Evolutionary conservation across 2,888 invertebrate genomes (phyloP), one percentile per base, ranked within the genome.

Genomic region (Stictocephala bisonia): DNA sequence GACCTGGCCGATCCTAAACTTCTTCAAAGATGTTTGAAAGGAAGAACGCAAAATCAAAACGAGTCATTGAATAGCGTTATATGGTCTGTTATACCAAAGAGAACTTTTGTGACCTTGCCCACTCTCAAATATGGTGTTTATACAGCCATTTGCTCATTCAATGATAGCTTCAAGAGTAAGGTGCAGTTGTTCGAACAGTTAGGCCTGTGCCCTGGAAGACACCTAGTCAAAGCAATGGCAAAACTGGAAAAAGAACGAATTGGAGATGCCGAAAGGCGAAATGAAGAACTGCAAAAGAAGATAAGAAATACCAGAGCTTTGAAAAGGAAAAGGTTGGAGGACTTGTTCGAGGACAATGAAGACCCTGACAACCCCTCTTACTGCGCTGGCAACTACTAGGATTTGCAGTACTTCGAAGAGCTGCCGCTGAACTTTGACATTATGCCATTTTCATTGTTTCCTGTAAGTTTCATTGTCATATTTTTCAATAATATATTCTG

Each of bases 1-100:
- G 60, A 44, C 18, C 35, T 70, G 11, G 41, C 64, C 6, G 44
- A 72, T 29, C 22, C 53, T 2, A 48, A 50, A 18, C 27, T 72
- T 50, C 24, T 64, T 15, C 64, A 72, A 29, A 72, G 64, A 51
- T 72, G 44, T 51, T 26, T 67, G 40, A 53, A 58, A 27, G 72
- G 64, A 4, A 72, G 66, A 64, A 72, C 72, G 15, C 72, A 72
- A 35, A 72, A 72, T 53, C 69, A 51, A 41, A 66, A 66, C 40
- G 72, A 67, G 22, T 31, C 60, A 15, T 40, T 67, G 15, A 72
- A 72, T 3, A 72, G 53, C 35, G 40, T 66, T 1, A 66, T 72
- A 18, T 74, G 74, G 72, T 31, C 58, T 24, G 48, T 58, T 11
- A 48, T 74, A 60, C 74, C 74, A 29, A 74, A 74, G 72, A 72